phyloP scores from a whole-genome alignment of 2,113 vertebrate genomes.

The Nymphicus hollandicus region DNA sequence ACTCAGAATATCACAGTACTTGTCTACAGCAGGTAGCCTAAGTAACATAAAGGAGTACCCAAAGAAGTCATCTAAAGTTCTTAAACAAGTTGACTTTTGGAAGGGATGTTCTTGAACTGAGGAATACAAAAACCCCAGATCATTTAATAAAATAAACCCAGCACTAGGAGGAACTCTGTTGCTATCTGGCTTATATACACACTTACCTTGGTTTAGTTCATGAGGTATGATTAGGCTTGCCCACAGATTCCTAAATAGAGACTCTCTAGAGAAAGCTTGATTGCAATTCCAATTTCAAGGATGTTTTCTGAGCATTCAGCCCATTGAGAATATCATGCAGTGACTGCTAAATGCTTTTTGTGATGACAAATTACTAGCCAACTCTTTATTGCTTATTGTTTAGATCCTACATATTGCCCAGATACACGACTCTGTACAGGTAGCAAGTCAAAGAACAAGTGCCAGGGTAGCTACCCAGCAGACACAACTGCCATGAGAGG shows the following conservation, averaged over 20 bases:
- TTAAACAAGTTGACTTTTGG: not conserved
- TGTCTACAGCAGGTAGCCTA: not conserved
- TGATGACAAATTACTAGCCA: not conserved
- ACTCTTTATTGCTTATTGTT: not conserved
- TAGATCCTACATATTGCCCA: not conserved
- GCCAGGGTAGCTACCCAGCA: not conserved
- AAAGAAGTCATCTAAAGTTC: not conserved
- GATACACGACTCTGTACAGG: not conserved
- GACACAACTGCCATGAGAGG: not conserved
- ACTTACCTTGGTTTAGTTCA: not conserved
- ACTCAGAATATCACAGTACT: not conserved
- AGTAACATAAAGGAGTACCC: not conserved
- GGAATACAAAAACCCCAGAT: not conserved
- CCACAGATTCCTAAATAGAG: not conserved
- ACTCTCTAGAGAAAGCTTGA: not conserved
- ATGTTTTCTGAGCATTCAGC: not conserved
- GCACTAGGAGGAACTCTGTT: not conserved
- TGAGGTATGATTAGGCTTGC: not conserved
- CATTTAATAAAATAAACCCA: not conserved
- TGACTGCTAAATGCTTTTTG: not conserved
- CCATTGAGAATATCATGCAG: not conserved
- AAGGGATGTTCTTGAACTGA: not conserved
- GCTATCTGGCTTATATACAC: not conserved
- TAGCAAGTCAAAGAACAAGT: not conserved
- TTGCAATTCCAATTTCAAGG: not conserved